Percentiles rank a stretch among this genome's conserved stretches.
phyloP scores from a whole-genome alignment of 1,140 invertebrate species.

The Caenorhabditis briggsae region DNA sequence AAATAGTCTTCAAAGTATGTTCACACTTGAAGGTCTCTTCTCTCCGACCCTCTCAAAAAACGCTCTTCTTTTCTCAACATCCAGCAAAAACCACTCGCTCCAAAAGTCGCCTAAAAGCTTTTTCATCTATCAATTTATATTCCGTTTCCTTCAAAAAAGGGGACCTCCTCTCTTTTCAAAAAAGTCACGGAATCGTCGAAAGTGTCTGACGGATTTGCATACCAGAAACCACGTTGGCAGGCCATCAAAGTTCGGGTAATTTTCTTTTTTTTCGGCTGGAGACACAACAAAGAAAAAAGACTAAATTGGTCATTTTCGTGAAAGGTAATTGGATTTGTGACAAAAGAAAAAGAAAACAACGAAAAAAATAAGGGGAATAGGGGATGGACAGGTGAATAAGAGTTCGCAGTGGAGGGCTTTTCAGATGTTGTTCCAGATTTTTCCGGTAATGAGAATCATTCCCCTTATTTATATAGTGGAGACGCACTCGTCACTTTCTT shows the following conservation, averaged over 20 bases:
- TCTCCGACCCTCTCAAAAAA: background rate
- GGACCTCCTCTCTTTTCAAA: background rate
- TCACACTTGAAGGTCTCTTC: background rate
- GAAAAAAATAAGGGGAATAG: background rate
- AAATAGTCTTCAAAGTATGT: background rate
- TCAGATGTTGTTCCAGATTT: background rate
- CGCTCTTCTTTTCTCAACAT: background rate
- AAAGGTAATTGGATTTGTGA: conserved; percentile 25
- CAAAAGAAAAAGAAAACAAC: conserved; percentile 16
- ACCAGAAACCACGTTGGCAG: conserved; percentile 6
- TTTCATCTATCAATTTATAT: conserved; percentile 34
- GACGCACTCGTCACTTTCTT: too few relatives aligned
- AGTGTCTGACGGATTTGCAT: background rate
- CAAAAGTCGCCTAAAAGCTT: conserved; percentile 23
- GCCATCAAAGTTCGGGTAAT: background rate
- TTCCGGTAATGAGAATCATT: too few relatives aligned
- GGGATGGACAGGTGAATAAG: background rate
- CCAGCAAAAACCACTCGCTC: background rate
- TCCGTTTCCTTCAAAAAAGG: background rate
- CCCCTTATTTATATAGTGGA: too few relatives aligned
- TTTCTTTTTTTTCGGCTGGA: background rate
- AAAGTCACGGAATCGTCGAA: conserved; percentile 13
- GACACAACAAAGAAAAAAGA: background rate
- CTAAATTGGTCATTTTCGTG: conserved; percentile 3
- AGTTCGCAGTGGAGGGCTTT: background rate